phyloP scores from a whole-genome alignment of 2,888 invertebrate species.

The Nomada fucata region DNA sequence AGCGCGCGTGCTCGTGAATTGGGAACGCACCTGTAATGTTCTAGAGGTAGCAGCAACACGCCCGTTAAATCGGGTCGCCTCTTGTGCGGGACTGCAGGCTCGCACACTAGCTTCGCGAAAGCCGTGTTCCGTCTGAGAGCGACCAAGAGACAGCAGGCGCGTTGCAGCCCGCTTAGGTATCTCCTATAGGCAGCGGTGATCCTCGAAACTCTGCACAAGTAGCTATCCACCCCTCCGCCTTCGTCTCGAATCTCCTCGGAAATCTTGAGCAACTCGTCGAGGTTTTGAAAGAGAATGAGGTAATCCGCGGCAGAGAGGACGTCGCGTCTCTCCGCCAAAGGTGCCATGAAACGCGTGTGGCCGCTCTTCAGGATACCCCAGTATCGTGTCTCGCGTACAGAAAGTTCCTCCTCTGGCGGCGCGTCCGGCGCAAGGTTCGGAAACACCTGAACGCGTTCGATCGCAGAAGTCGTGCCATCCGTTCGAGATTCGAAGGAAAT shows the following conservation, averaged over 20 bases:
- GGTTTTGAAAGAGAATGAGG: slow-evolving; percentile 92
- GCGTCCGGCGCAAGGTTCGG: slow-evolving; percentile 85
- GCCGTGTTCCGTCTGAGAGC: slow-evolving; percentile 87
- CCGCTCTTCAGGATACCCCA: slow-evolving; percentile 92
- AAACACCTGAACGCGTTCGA: slow-evolving; percentile 73
- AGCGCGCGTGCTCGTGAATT: too few species aligned
- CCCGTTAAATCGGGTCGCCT: slow-evolving; percentile 93
- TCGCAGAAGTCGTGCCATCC: slow-evolving; percentile 21
- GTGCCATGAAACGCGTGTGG: slow-evolving; percentile 90
- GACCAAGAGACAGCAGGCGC: slow-evolving; percentile 93
- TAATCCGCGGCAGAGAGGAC: slow-evolving; percentile 91
- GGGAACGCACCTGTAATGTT: slow-evolving; percentile 88
- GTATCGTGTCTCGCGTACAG: slow-evolving; percentile 92
- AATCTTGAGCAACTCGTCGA: slow-evolving; percentile 91
- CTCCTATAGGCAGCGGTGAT: slow-evolving; percentile 92
- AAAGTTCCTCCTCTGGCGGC: slow-evolving; percentile 90
- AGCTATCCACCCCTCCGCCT: slow-evolving; percentile 86
- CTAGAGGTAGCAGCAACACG: slow-evolving; percentile 93
- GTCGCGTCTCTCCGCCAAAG: slow-evolving; percentile 90
- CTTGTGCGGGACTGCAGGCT: slow-evolving; percentile 91
- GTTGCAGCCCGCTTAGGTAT: slow-evolving; percentile 93
- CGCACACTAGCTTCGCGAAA: slow-evolving; percentile 92
- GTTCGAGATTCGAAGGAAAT: neutral
- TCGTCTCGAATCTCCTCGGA: slow-evolving; percentile 94
- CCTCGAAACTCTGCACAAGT: slow-evolving; percentile 90